Conservation (phyloP, 2,888 invertebrate genomes). For the Hydraecia micacea region DNA sequence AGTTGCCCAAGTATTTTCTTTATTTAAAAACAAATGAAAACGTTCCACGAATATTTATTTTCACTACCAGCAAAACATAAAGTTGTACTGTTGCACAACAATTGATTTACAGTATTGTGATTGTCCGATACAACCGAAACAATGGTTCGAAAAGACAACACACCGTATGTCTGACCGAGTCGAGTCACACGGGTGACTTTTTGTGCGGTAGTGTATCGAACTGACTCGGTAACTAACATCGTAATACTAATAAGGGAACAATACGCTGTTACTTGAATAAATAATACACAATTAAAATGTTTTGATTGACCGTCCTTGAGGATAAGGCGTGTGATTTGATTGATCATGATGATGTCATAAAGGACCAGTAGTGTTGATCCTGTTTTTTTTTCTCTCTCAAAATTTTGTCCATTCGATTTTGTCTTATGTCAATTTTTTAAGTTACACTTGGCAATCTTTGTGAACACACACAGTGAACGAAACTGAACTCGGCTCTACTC, state of each 20-base stretch:
- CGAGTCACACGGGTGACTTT: conserved; percentile 55
- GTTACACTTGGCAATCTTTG: too few species aligned
- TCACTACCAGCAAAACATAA: conserved; percentile 27
- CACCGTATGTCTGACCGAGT: conserved; percentile 37
- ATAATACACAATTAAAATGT: conserved; percentile 35
- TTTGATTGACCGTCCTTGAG: conserved; percentile 43
- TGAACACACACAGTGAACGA: too few species aligned
- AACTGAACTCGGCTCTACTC: too few species aligned
- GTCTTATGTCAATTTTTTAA: neutral
- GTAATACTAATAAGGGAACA: conserved; percentile 49
- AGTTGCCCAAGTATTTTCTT: too few species aligned
- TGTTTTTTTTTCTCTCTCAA: neutral
- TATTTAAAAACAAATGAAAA: neutral
- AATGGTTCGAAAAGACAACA: conserved; percentile 53
- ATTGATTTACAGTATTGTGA: conserved; percentile 62
- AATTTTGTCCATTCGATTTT: neutral
- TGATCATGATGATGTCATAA: conserved; percentile 15
- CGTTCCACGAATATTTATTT: neutral
- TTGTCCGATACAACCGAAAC: conserved; percentile 57
- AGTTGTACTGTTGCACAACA: conserved; percentile 52
- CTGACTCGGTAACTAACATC: conserved; percentile 28
- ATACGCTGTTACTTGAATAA: conserved; percentile 44
- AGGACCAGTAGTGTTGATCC: conserved; percentile 7
- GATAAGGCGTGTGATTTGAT: conserved; percentile 15
- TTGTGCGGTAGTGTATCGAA: conserved; percentile 26